Evolutionary conservation across 2,797 vertebrate species (phyloP).

Genomic region (Potorous gilbertii): DNA sequence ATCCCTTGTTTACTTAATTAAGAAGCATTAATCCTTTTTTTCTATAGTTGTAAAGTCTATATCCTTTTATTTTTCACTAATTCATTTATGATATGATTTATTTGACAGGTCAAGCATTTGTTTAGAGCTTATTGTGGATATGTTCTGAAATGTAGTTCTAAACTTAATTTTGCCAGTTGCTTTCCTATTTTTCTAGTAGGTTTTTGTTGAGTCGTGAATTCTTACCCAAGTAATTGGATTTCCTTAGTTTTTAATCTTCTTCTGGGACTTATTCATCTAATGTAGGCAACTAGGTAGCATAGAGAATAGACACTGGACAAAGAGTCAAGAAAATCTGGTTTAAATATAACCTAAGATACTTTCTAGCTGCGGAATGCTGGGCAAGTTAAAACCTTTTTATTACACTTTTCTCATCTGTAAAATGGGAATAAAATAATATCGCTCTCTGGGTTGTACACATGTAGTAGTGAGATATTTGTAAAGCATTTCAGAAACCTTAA

Average conservation of each 20-base stretch:
- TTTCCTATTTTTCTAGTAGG: background rate
- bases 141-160: background rate
- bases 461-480: background rate
- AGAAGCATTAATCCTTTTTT: background rate
- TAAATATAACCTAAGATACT: background rate
- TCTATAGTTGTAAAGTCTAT: conserved; percentile 8
- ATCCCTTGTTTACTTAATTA: background rate
- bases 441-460: background rate
- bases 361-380: background rate
- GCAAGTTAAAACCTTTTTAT: background rate
- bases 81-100: background rate
- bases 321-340: background rate
- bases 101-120: background rate
- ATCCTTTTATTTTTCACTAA: conserved; percentile 5
- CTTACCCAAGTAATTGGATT: background rate
- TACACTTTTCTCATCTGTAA: background rate
- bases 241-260: background rate
- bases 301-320: background rate
- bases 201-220: background rate
- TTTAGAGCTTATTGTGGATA: background rate
- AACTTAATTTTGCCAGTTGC: background rate
- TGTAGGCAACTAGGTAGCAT: background rate
- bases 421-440: background rate
- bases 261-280: background rate
- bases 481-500: background rate